These are phyloP conservation scores for Argopecten irradians DNA, from an alignment of 1,140 invertebrate species.

Conservation along the genomic window DNA sequence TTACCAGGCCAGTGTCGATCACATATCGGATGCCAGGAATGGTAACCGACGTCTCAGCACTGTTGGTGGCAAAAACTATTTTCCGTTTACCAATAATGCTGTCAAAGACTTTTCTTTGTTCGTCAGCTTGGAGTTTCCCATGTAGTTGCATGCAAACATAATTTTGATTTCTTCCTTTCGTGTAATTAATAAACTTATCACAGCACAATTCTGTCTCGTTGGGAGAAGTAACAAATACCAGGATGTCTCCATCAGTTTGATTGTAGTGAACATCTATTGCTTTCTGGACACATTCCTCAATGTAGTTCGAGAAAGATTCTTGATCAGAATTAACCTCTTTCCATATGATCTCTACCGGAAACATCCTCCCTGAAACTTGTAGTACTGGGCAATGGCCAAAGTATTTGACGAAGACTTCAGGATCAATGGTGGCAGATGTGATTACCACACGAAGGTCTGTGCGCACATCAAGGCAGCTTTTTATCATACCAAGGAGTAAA, in stretches of 20 bases:
- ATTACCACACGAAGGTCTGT: conserved; percentile 70
- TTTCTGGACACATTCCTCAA: conserved; percentile 95
- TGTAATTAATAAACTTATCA: conserved; percentile 49
- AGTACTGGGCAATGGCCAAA: conserved; percentile 97
- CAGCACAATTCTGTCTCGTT: conserved; percentile 70
- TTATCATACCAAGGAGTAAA: conserved; percentile 89
- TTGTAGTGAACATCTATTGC: conserved; percentile 95
- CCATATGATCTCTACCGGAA: conserved; percentile 94
- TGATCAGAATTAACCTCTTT: conserved; percentile 91
- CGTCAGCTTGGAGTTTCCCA: conserved; percentile 95
- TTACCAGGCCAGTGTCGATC: conserved; percentile 72
- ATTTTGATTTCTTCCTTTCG: conserved; percentile 38
- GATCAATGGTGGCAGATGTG: conserved; percentile 76
- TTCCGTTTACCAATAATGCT: conserved; percentile 61
- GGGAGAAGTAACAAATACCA: conserved; percentile 92
- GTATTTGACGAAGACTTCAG: conserved; percentile 78
- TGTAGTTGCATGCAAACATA: conserved; percentile 85
- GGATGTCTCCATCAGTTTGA: conserved; percentile 94
- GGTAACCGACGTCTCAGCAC: conserved; percentile 76
- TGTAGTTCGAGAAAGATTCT: conserved; percentile 86
- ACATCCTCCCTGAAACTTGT: conserved; percentile 90
- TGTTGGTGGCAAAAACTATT: conserved; percentile 75
- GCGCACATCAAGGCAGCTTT: conserved; percentile 76
- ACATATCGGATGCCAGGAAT: conserved; percentile 74
- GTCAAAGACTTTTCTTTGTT: conserved; percentile 85